Conservation (phyloP, 1,140 invertebrate genomes). For the Procambarus virginalis region DNA sequence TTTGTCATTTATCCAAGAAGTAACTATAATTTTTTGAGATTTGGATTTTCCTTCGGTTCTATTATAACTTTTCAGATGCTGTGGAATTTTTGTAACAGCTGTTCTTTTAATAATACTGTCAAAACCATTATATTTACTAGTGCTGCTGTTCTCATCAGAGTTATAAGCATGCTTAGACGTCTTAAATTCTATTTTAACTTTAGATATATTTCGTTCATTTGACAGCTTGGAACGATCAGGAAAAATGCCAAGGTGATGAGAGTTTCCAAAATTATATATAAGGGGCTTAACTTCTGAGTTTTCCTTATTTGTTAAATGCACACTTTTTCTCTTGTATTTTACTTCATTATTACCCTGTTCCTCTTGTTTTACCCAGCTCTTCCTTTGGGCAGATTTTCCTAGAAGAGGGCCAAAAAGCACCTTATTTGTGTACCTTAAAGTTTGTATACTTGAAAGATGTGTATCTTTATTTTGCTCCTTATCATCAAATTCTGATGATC, state of each 20-base stretch:
- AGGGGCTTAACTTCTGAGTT: background rate
- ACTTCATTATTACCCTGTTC: background rate
- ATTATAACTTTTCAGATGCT: background rate
- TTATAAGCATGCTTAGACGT: background rate
- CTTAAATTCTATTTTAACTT: slow-evolving; percentile 9
- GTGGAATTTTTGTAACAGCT: background rate
- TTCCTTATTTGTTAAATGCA: background rate
- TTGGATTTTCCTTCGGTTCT: background rate
- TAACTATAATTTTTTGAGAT: background rate
- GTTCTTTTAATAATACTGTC: background rate
- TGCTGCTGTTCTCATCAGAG: background rate
- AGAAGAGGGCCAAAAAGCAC: slow-evolving; percentile 35
- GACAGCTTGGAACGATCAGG: background rate
- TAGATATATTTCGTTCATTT: background rate
- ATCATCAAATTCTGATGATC: background rate
- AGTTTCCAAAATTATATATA: slow-evolving; percentile 6
- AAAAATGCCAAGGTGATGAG: slow-evolving; percentile 6
- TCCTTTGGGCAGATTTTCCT: slow-evolving; percentile 32
- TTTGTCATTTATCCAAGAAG: background rate
- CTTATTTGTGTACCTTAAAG: slow-evolving; percentile 25
- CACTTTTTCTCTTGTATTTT: background rate
- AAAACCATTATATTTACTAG: background rate
- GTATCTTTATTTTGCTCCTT: background rate
- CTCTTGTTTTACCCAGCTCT: background rate
- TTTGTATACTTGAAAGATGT: background rate